Evolutionary conservation across 2,797 vertebrate species (phyloP).

Genomic region (Halcyon chelicuti): DNA sequence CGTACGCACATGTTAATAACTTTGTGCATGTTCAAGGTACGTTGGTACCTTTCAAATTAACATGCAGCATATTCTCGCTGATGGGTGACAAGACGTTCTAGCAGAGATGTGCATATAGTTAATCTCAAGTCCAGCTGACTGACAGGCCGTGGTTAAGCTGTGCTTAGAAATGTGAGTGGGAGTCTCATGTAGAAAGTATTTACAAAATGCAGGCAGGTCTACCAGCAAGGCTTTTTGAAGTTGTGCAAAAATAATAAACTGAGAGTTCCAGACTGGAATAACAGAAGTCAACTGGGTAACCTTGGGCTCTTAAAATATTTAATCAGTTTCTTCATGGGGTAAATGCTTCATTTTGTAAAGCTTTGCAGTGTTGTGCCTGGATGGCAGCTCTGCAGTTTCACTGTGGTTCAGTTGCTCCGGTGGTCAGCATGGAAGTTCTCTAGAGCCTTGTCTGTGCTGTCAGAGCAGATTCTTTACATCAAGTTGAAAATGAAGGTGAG

Average conservation of each 20-base stretch:
- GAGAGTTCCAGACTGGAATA: neutral
- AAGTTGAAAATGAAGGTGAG: neutral
- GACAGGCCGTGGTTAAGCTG: neutral
- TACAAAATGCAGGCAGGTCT: neutral
- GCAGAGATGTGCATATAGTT: rapidly evolving
- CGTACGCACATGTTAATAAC: neutral
- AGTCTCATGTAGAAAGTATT: neutral
- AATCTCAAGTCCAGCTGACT: neutral
- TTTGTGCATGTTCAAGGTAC: neutral
- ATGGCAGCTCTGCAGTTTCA: neutral
- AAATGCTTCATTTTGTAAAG: neutral
- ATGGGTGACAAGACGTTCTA: neutral
- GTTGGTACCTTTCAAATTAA: neutral
- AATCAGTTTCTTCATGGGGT: neutral
- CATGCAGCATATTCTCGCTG: neutral
- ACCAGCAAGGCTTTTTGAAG: neutral
- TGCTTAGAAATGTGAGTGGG: neutral
- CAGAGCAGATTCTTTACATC: neutral
- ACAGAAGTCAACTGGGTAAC: neutral
- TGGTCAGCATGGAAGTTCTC: neutral
- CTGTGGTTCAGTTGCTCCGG: neutral
- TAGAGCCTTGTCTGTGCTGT: neutral
- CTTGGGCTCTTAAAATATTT: neutral
- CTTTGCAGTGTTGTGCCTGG: neutral
- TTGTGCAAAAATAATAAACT: neutral